These are phyloP conservation scores for Lepus timidus DNA, from an alignment of 2,113 vertebrate species.

Conservation along the genomic window DNA sequence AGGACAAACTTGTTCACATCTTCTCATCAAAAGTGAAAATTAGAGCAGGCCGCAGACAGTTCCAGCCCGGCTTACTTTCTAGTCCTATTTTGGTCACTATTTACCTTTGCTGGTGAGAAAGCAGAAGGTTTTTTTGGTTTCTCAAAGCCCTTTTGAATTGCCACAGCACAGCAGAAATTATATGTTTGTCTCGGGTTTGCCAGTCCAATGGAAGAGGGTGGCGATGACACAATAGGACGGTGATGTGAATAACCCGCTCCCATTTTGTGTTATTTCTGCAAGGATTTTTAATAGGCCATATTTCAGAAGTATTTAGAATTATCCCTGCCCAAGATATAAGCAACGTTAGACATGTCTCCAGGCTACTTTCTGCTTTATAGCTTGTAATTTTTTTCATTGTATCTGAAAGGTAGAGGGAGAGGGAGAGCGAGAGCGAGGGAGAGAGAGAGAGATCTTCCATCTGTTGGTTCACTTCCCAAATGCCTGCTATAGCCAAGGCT, in stretches of 20 bases:
- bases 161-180: conserved; percentile 69
- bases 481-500: no score
- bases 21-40: conserved; percentile 63
- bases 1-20: conserved; percentile 34
- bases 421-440: no score
- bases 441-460: no score
- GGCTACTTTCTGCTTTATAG: no score
- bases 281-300: conserved; percentile 70
- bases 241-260: conserved; percentile 57
- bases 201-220: conserved; percentile 40
- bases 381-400: no score
- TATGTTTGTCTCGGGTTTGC: conserved; percentile 67
- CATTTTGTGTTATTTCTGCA: conserved; percentile 76
- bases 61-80: neutral
- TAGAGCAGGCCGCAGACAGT: neutral
- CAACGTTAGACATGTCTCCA: neutral
- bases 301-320: conserved; percentile 73
- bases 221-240: conserved; percentile 56
- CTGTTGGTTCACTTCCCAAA: no score
- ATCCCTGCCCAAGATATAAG: neutral
- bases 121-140: conserved; percentile 65
- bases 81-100: conserved; percentile 64
- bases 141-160: conserved; percentile 65
- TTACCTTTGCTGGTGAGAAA: conserved; percentile 76
- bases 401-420: no score